These are phyloP conservation scores for Himalopsyche tibetana DNA, from an alignment of 2,888 invertebrate species.

Conservation along the genomic window DNA sequence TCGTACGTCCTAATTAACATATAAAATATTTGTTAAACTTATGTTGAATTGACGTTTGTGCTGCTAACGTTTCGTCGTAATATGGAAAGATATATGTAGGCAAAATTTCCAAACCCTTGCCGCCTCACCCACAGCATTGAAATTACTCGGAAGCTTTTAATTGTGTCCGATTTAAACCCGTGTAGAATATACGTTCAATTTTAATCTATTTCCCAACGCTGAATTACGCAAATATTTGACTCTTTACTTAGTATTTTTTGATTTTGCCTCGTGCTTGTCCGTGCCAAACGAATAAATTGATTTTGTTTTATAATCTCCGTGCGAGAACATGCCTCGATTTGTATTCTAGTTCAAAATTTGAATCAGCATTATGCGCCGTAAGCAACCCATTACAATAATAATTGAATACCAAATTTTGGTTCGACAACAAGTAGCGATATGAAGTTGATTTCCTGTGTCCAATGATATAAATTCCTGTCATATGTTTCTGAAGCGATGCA, in stretches of 20 bases:
- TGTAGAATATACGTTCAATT: too few relatives aligned
- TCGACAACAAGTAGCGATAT: constrained; percentile 11
- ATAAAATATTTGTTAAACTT: too few relatives aligned
- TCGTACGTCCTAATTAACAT: too few relatives aligned
- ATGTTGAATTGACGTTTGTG: too few relatives aligned
- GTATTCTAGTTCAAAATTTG: constrained; percentile 32
- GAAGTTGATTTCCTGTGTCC: constrained; percentile 33
- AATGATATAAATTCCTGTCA: background rate
- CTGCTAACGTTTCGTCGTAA: too few relatives aligned
- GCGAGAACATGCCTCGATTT: background rate
- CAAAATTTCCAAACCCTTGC: too few relatives aligned
- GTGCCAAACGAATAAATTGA: constrained; percentile 44
- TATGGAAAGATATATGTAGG: too few relatives aligned
- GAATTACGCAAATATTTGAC: too few relatives aligned
- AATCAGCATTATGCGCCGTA: background rate
- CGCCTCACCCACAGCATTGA: too few relatives aligned
- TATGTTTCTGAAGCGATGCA: background rate
- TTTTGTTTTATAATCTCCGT: background rate
- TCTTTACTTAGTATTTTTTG: background rate
- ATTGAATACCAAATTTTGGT: constrained; percentile 44
- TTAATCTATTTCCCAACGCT: too few relatives aligned
- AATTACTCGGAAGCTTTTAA: too few relatives aligned
- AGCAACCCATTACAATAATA: constrained; percentile 45
- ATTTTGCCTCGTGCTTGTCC: constrained; percentile 10
- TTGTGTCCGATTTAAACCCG: too few relatives aligned